A percentile compares a stretch with the other conserved stretches of the same genome.
phyloP scores from a whole-genome alignment of 2,888 invertebrate species.

The Oxystoma pomonae region DNA sequence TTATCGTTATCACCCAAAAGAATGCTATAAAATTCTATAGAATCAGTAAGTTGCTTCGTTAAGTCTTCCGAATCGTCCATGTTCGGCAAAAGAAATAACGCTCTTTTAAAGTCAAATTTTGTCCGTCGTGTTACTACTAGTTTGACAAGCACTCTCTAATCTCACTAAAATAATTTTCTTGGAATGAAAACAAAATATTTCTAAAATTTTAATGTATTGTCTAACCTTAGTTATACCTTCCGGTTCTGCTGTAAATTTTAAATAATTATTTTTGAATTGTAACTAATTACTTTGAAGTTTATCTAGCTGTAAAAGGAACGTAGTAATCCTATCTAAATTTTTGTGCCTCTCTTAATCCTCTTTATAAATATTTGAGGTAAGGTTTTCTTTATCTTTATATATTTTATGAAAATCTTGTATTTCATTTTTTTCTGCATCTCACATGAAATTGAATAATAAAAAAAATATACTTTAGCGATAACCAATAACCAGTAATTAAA shows the following conservation, averaged over 20 bases:
- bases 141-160: background rate
- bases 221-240: slow-evolving; percentile 1
- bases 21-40: no score
- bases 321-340: background rate
- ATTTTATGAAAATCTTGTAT: background rate
- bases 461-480: background rate
- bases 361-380: background rate
- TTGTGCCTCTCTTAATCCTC: background rate
- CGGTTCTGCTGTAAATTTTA: background rate
- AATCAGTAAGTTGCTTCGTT: slow-evolving; percentile 1
- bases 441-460: background rate
- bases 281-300: background rate
- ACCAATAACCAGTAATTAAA: background rate
- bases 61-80: background rate
- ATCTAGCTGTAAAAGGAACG: background rate
- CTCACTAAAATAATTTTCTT: background rate
- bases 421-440: background rate
- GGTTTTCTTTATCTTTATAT: background rate
- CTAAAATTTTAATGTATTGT: background rate
- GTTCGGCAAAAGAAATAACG: background rate
- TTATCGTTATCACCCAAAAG: no score
- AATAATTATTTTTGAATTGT: background rate
- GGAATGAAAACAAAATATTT: no score
- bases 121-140: slow-evolving; percentile 1
- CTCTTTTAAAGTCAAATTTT: background rate